phyloP scores from a whole-genome alignment of 2,113 vertebrate genomes.

The Hipposideros armiger region DNA sequence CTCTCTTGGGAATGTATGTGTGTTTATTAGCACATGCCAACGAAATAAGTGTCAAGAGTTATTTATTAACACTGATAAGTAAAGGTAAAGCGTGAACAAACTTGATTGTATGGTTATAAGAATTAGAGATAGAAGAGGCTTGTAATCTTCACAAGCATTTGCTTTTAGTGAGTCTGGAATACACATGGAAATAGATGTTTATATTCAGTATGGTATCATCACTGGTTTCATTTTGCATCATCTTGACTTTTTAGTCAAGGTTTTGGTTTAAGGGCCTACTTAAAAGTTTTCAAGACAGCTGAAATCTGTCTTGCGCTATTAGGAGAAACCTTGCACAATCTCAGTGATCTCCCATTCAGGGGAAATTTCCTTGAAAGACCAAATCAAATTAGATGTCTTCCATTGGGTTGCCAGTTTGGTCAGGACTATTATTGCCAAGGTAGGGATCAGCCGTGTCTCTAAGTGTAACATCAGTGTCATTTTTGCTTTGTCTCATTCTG shows the following conservation, averaged over 20 bases:
- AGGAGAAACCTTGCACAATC: not conserved
- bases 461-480: not conserved
- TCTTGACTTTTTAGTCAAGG: conserved; percentile 12
- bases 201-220: not conserved
- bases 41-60: conserved; percentile 63
- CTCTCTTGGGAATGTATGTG: not conserved
- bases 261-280: not conserved
- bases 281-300: not conserved
- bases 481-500: not conserved
- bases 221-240: conserved; percentile 9
- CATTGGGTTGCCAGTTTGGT: not conserved
- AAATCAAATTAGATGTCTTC: not conserved
- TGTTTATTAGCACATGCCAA: conserved; percentile 54
- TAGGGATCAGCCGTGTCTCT: not conserved
- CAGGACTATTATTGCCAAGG: not conserved
- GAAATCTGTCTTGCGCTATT: not conserved
- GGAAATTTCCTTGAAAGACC: not conserved
- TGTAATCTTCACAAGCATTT: conserved; percentile 59
- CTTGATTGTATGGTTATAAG: conserved; percentile 26
- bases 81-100: not conserved
- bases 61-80: conserved; percentile 61
- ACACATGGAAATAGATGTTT: conserved; percentile 48
- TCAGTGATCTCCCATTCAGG: not conserved
- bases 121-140: conserved; percentile 22
- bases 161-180: conserved; percentile 27